These are phyloP conservation scores for Lycophotia porphyrea DNA, from an alignment of 2,888 invertebrate species.

Conservation along the genomic window DNA sequence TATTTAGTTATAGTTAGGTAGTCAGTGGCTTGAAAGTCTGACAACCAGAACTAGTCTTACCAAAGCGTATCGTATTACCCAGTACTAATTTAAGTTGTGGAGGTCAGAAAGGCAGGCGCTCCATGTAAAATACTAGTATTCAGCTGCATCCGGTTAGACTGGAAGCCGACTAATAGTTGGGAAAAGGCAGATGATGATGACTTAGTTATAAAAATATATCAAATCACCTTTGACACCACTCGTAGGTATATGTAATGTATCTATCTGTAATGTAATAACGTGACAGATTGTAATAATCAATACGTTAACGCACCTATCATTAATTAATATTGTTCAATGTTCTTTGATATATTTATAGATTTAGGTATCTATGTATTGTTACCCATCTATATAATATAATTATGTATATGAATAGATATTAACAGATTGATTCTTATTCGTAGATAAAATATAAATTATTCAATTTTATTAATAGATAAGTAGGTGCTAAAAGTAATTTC, in stretches of 20 bases:
- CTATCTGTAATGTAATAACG: conserved; percentile 40
- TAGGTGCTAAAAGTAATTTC: not conserved
- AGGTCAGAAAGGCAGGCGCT: no score
- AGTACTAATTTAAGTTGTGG: no score
- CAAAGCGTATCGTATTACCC: no score
- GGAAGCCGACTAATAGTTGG: no score
- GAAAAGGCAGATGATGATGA: no score
- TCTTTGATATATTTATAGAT: conserved; percentile 14
- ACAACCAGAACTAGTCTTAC: no score
- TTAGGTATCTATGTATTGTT: not conserved
- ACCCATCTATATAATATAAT: no score
- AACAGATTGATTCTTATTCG: not conserved
- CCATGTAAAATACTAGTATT: no score
- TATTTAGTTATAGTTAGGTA: not conserved
- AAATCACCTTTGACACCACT: conserved; percentile 48
- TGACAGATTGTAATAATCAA: conserved; percentile 32
- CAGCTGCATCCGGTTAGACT: no score
- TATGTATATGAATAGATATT: no score
- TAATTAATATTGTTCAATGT: conserved; percentile 24
- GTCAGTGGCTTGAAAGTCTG: no score
- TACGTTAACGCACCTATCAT: conserved; percentile 24
- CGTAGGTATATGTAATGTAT: conserved; percentile 35
- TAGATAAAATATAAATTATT: not conserved
- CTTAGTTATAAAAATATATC: conserved; percentile 6
- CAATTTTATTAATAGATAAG: not conserved